These are phyloP conservation scores for Bergia puertoricense DNA, from an alignment of 92 coral and sea anemone species.

Conservation along the genomic window DNA sequence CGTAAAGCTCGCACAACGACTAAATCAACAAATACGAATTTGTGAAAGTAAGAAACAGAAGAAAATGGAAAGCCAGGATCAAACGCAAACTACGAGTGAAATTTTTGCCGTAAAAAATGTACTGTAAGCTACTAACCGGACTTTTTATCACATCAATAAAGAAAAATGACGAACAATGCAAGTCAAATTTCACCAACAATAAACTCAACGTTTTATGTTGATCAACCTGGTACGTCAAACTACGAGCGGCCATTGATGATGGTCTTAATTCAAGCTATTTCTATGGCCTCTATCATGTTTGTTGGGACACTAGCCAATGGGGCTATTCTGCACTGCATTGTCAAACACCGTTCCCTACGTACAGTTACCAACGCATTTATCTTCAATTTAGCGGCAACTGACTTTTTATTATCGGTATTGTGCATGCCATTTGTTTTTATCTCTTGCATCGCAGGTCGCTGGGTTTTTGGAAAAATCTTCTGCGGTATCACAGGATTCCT, in stretches of 20 bases:
- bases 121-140: not conserved
- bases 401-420: constrained; percentile 69
- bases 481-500: constrained; percentile 71
- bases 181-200: not conserved
- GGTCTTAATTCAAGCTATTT: constrained; percentile 60
- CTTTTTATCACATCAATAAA: not conserved
- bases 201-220: not conserved
- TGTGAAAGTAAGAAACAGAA: not conserved
- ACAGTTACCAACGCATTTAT: constrained; percentile 80
- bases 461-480: constrained; percentile 77
- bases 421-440: constrained; percentile 85
- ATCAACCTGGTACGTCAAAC: not conserved
- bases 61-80: not conserved
- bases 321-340: constrained; percentile 74
- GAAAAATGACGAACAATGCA: constrained; percentile 6
- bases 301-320: constrained; percentile 80
- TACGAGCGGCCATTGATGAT: constrained; percentile 34
- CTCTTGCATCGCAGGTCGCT: constrained; percentile 64
- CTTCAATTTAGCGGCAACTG: constrained; percentile 81
- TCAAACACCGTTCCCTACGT: constrained; percentile 65
- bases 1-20: not conserved
- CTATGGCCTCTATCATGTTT: constrained; percentile 58
- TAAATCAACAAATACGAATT: not conserved
- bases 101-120: not conserved
- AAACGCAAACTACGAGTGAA: not conserved